A percentile compares a stretch with the other conserved stretches of the same genome.
Conservation (phyloP, 2,113 vertebrate genomes). For the Pseudorectes ferrugineus region DNA sequence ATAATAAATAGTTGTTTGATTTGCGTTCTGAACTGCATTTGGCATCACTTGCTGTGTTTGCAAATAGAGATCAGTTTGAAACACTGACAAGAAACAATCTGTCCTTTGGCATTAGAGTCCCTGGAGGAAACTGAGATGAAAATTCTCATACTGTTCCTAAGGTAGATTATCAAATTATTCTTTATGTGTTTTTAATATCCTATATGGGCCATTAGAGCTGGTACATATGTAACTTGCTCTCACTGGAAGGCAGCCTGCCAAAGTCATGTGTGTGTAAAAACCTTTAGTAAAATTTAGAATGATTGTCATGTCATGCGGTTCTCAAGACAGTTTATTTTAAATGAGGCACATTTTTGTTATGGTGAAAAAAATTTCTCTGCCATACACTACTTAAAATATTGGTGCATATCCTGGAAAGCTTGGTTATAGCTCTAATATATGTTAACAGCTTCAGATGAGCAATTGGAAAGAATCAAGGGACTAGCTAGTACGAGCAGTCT, state of each 20-base stretch:
- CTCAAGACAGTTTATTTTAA: background rate
- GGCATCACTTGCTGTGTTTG: constrained; percentile 12
- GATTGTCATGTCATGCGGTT: background rate
- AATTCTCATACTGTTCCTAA: background rate
- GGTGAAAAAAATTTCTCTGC: background rate
- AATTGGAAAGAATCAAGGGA: background rate
- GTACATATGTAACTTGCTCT: background rate
- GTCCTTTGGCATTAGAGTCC: constrained; percentile 4
- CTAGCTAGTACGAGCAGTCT: accelerated
- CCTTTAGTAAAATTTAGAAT: background rate
- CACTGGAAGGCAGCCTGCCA: background rate
- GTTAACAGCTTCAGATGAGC: background rate
- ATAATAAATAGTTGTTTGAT: constrained; percentile 20
- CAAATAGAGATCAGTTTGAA: constrained; percentile 34
- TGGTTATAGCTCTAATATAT: background rate
- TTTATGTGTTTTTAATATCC: background rate
- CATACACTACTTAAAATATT: background rate
- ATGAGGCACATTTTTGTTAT: background rate
- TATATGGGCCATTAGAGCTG: background rate
- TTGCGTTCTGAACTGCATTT: background rate
- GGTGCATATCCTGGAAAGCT: background rate
- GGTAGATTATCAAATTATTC: background rate
- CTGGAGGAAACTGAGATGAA: background rate
- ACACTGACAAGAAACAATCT: constrained; percentile 25
- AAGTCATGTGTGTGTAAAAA: background rate